Evolutionary conservation across 2,113 vertebrate species (phyloP).

Genomic region (Dipodomys merriami): DNA sequence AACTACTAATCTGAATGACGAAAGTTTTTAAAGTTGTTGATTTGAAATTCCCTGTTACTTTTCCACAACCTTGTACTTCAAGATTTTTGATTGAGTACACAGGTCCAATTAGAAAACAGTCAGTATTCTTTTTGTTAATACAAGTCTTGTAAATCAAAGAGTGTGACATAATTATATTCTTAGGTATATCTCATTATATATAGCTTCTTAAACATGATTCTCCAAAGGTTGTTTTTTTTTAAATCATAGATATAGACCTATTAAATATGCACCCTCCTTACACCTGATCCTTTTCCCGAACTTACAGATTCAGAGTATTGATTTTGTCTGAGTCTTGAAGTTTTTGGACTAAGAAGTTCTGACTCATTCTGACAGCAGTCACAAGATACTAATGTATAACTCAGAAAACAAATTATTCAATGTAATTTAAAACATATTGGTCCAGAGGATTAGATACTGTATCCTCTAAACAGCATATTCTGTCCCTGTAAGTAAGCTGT

Average conservation of each 20-base stretch:
- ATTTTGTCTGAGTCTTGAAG: slow-evolving; percentile 64
- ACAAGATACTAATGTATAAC: slow-evolving; percentile 57
- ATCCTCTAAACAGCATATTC: neutral
- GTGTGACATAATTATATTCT: slow-evolving; percentile 32
- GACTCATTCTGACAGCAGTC: slow-evolving; percentile 71
- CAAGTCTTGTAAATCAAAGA: slow-evolving; percentile 53
- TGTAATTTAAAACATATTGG: slow-evolving; percentile 49
- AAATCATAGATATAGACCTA: slow-evolving; percentile 34
- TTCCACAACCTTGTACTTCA: slow-evolving; percentile 53
- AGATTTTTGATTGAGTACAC: slow-evolving; percentile 50
- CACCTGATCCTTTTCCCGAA: slow-evolving; percentile 55
- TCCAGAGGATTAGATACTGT: neutral
- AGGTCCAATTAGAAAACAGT: neutral
- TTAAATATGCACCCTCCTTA: slow-evolving; percentile 34
- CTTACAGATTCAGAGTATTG: slow-evolving; percentile 73
- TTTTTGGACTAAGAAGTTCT: slow-evolving; percentile 65
- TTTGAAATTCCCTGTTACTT: slow-evolving; percentile 51
- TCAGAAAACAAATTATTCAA: slow-evolving; percentile 64
- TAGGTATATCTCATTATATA: slow-evolving; percentile 59
- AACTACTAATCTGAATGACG: neutral
- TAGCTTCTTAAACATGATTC: slow-evolving; percentile 65
- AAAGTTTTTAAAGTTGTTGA: slow-evolving; percentile 63
- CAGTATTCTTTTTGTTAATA: slow-evolving; percentile 58
- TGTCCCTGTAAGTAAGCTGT: slow-evolving; percentile 49
- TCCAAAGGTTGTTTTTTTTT: slow-evolving; percentile 43